These are phyloP conservation scores for Lithodes maja DNA, from an alignment of 2,888 invertebrate genomes.

Conservation along the genomic window DNA sequence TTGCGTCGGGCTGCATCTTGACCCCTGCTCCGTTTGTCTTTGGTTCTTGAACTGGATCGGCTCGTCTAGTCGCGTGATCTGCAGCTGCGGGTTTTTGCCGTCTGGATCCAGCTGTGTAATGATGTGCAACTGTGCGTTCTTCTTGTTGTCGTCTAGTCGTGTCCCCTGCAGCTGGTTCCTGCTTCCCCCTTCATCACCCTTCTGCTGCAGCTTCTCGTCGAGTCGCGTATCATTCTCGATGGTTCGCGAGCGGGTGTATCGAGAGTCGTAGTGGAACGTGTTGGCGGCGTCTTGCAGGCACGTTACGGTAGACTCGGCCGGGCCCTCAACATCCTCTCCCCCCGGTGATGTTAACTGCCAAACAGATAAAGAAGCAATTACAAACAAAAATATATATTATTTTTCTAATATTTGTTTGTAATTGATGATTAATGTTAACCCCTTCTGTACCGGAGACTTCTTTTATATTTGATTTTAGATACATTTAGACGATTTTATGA, in stretches of 20 bases:
- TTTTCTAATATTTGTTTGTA: too few species aligned
- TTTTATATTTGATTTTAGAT: too few species aligned
- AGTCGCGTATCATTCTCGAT: slow-evolving; percentile 45
- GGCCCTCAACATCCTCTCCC: slow-evolving; percentile 45
- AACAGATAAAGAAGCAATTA: neutral
- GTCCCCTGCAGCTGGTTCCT: slow-evolving; percentile 29
- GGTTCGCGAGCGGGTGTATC: slow-evolving; percentile 28
- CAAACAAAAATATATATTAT: too few species aligned
- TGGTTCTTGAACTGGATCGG: slow-evolving; percentile 33
- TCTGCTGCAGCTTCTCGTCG: slow-evolving; percentile 46
- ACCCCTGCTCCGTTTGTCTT: neutral
- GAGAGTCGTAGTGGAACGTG: slow-evolving; percentile 39
- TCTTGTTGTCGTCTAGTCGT: slow-evolving; percentile 35
- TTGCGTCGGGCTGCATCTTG: neutral
- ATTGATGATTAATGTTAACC: too few species aligned
- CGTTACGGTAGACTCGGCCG: slow-evolving; percentile 4
- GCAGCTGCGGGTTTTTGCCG: slow-evolving; percentile 28
- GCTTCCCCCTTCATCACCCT: neutral
- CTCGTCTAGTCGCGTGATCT: slow-evolving; percentile 44
- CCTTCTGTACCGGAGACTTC: too few species aligned
- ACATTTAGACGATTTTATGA: too few species aligned
- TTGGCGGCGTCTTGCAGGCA: neutral
- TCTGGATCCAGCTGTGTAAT: slow-evolving; percentile 4
- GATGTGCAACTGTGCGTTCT: neutral
- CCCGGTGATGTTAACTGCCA: slow-evolving; percentile 41